Evolutionary conservation across 2,797 vertebrate species (phyloP).

Genomic region (Sebastes iracundus): DNA sequence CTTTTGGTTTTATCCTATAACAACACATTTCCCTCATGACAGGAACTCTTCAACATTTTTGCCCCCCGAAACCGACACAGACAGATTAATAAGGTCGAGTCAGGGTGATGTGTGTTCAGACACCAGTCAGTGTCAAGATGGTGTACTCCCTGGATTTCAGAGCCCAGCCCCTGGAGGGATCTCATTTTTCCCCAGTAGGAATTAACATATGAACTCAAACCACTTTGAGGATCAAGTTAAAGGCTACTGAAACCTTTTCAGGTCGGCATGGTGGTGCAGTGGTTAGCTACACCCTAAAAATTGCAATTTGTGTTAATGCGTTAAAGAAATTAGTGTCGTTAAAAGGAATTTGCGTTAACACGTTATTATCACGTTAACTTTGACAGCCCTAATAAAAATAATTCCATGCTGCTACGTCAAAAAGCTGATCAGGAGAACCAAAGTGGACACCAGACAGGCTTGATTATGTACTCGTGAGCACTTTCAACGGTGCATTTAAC

Average conservation of each 20-base stretch:
- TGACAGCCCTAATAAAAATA: too few species aligned
- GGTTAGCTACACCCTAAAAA: neutral
- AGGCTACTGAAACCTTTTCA: neutral
- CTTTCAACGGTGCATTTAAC: neutral
- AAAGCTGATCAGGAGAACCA: neutral
- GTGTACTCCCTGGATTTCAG: too few species aligned
- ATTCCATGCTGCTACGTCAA: neutral
- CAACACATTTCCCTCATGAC: neutral
- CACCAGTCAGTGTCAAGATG: too few species aligned
- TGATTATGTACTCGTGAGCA: neutral
- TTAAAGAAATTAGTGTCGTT: too few species aligned
- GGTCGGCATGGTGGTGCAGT: neutral
- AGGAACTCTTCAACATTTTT: too few species aligned
- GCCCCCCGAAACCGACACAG: neutral
- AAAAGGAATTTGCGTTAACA: too few species aligned
- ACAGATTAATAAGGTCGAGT: neutral
- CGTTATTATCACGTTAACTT: too few species aligned
- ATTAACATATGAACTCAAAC: too few species aligned
- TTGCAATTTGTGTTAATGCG: too few species aligned
- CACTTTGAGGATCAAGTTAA: neutral
- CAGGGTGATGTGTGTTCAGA: too few species aligned
- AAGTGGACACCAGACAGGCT: neutral
- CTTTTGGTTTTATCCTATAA: neutral
- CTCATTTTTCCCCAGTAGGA: too few species aligned
- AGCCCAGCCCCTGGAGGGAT: too few species aligned